phyloP scores from a whole-genome alignment of 2,888 invertebrate genomes.

The Eristalis pertinax region DNA sequence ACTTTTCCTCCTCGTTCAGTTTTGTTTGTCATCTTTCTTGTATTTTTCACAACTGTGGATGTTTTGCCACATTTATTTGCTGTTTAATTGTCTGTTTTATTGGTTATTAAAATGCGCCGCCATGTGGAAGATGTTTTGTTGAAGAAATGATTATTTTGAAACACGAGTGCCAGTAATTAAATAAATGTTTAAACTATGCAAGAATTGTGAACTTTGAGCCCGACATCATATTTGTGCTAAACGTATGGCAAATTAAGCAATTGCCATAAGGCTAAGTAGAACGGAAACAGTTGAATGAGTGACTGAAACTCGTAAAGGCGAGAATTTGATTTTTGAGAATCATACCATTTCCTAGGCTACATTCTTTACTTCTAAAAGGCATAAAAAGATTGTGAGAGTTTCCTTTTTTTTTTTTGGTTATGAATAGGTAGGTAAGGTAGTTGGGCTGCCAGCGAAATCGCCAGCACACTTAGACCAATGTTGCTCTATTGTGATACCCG shows the following conservation, averaged over 20 bases:
- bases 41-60: not conserved
- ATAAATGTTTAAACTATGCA: not conserved
- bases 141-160: not conserved
- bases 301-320: not conserved
- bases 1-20: not conserved
- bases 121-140: not conserved
- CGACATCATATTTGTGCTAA: not conserved
- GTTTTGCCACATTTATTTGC: conserved; percentile 12
- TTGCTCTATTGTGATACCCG: too few relatives aligned
- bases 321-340: not conserved
- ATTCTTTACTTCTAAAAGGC: not conserved
- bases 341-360: not conserved
- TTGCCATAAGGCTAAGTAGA: not conserved
- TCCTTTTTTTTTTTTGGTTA: too few relatives aligned
- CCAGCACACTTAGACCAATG: too few relatives aligned
- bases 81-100: conserved; percentile 39
- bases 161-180: not conserved
- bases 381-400: not conserved
- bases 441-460: too few relatives aligned
- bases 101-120: conserved; percentile 3
- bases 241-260: not conserved
- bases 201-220: not conserved
- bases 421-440: too few relatives aligned
- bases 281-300: not conserved
- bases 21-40: not conserved